phyloP scores from a whole-genome alignment of 2,797 vertebrate species.

The Galaxias olidus region DNA sequence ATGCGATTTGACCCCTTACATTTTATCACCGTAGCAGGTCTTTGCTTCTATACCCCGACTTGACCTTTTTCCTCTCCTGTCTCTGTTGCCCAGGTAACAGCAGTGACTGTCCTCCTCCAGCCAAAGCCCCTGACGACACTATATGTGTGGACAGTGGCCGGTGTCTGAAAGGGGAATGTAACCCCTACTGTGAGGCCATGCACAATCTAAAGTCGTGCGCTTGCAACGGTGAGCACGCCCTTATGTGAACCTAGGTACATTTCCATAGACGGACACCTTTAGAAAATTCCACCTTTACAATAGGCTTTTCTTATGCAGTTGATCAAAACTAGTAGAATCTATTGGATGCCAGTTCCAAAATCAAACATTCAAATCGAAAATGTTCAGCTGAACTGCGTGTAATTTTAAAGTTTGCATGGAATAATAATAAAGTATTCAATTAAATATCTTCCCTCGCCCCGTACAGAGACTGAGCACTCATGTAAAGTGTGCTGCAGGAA shows the following conservation, averaged over 20 bases:
- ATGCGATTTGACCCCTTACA: no score
- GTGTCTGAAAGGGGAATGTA: slow-evolving; percentile 86
- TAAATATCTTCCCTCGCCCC: neutral
- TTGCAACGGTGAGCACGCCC: slow-evolving; percentile 82
- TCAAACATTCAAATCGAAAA: no score
- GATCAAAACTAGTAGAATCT: no score
- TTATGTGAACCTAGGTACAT: neutral
- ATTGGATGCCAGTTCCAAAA: no score
- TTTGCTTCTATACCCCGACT: no score
- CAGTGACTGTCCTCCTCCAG: slow-evolving; percentile 89
- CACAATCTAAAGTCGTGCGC: slow-evolving; percentile 84
- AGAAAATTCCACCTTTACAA: neutral
- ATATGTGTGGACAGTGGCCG: slow-evolving; percentile 90
- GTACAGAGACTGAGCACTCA: slow-evolving; percentile 87
- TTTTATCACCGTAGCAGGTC: no score
- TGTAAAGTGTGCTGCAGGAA: slow-evolving; percentile 95
- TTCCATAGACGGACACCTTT: neutral
- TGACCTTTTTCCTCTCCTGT: neutral
- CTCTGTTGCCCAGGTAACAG: slow-evolving; percentile 77
- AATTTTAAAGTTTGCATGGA: no score
- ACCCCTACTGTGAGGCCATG: slow-evolving; percentile 90
- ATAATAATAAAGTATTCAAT: no score
- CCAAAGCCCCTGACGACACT: slow-evolving; percentile 79
- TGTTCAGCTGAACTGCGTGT: no score
- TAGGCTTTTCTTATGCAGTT: neutral